Conservation (phyloP, 2,888 invertebrate species). For the Eilema griseolum region DNA sequence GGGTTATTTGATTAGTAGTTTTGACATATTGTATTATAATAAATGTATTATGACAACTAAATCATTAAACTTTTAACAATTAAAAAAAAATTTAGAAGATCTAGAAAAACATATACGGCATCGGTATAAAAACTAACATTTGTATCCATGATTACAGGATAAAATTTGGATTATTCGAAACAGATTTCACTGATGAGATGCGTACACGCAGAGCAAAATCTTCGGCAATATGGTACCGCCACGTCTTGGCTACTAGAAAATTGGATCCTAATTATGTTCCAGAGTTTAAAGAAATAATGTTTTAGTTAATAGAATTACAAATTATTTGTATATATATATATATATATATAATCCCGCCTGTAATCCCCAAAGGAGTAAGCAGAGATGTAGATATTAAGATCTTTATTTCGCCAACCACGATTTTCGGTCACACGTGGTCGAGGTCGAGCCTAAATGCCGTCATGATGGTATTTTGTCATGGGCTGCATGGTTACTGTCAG, state of each 20-base stretch:
- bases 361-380: no score
- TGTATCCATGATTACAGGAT: slow-evolving; percentile 39
- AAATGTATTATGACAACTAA: no score
- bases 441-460: no score
- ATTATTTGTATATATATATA: neutral
- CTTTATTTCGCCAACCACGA: no score
- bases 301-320: slow-evolving; percentile 40
- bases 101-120: neutral
- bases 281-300: slow-evolving; percentile 46
- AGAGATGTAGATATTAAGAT: no score
- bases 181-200: slow-evolving; percentile 63
- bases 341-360: neutral
- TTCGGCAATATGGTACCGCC: slow-evolving; percentile 70
- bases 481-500: no score
- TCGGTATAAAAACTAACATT: neutral
- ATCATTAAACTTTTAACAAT: no score
- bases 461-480: no score
- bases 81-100: no score
- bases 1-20: no score
- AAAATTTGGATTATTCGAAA: slow-evolving; percentile 75
- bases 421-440: no score
- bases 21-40: no score
- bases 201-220: slow-evolving; percentile 59
- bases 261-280: slow-evolving; percentile 54
- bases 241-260: slow-evolving; percentile 58